phyloP scores from a whole-genome alignment of 1,140 invertebrate genomes.

The Drosophila kepulauana region DNA sequence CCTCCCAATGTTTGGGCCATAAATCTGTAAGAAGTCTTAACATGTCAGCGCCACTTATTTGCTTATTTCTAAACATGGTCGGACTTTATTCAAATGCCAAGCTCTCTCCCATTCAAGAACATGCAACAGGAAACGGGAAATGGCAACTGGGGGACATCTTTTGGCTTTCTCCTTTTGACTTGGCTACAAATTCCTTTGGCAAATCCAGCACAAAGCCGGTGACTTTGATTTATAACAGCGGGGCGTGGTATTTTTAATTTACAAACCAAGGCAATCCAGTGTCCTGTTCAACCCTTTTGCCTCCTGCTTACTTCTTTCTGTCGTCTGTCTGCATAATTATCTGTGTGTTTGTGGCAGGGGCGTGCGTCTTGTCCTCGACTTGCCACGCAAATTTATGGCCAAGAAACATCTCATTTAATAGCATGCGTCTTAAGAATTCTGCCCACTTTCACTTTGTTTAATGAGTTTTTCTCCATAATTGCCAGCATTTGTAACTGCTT shows the following conservation, averaged over 20 bases:
- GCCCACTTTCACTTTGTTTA: constrained; percentile 55
- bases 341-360: constrained; percentile 4
- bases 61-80: constrained; percentile 52
- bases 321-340: constrained; percentile 70
- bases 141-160: constrained; percentile 9
- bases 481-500: constrained; percentile 23
- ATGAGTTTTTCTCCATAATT: constrained; percentile 62
- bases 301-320: not conserved
- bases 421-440: constrained; percentile 42
- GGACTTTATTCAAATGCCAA: constrained; percentile 74
- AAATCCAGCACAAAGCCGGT: constrained; percentile 73
- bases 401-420: constrained; percentile 49
- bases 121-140: constrained; percentile 70
- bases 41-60: constrained; percentile 77
- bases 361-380: constrained; percentile 16
- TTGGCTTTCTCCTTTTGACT: constrained; percentile 4
- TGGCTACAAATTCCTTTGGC: constrained; percentile 74
- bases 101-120: constrained; percentile 21
- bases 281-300: constrained; percentile 39
- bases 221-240: constrained; percentile 80
- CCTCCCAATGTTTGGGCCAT: constrained; percentile 31
- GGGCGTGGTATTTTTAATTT: constrained; percentile 79
- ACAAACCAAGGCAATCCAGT: constrained; percentile 38
- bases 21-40: constrained; percentile 71
- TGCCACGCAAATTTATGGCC: constrained; percentile 65